Conservation (phyloP, 2,888 invertebrate genomes). For the Matsumyia berberina region DNA sequence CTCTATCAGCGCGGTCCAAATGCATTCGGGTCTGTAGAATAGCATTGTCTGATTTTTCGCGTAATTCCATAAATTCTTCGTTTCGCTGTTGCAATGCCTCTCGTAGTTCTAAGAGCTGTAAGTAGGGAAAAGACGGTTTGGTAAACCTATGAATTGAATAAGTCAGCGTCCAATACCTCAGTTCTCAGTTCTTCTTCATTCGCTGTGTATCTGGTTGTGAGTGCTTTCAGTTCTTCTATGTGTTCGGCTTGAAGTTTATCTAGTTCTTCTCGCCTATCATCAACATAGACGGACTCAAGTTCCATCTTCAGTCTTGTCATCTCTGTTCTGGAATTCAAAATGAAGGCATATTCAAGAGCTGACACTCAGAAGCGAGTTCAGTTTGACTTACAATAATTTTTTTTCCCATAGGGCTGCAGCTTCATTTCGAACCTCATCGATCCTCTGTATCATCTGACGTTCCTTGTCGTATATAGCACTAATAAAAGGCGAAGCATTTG, state of each 20-base stretch:
- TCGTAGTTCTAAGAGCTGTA: slow-evolving; percentile 88
- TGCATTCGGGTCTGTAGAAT: slow-evolving; percentile 83
- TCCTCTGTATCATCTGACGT: slow-evolving; percentile 83
- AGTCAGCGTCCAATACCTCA: slow-evolving; percentile 85
- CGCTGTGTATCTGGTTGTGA: slow-evolving; percentile 86
- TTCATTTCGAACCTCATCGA: slow-evolving; percentile 86
- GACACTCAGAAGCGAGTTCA: too few relatives aligned
- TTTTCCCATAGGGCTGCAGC: slow-evolving; percentile 88
- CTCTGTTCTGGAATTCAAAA: slow-evolving; percentile 84
- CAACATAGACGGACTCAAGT: slow-evolving; percentile 86
- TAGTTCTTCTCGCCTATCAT: slow-evolving; percentile 86
- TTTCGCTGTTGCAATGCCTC: slow-evolving; percentile 85
- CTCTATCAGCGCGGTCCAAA: slow-evolving; percentile 84
- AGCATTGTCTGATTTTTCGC: slow-evolving; percentile 87
- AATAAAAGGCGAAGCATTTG: slow-evolving; percentile 72
- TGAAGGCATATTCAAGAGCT: background rate
- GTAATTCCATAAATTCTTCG: slow-evolving; percentile 80
- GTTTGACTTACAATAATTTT: slow-evolving; percentile 84
- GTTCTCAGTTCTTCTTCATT: slow-evolving; percentile 86
- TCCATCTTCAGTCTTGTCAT: slow-evolving; percentile 87
- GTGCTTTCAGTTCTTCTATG: slow-evolving; percentile 86
- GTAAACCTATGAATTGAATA: background rate
- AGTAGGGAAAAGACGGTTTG: background rate
- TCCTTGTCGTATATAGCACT: slow-evolving; percentile 85
- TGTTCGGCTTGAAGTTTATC: slow-evolving; percentile 86